A percentile compares a stretch with the other conserved stretches of the same genome.
phyloP scores from a whole-genome alignment of 2,113 vertebrate genomes.

The Columbina picui region DNA sequence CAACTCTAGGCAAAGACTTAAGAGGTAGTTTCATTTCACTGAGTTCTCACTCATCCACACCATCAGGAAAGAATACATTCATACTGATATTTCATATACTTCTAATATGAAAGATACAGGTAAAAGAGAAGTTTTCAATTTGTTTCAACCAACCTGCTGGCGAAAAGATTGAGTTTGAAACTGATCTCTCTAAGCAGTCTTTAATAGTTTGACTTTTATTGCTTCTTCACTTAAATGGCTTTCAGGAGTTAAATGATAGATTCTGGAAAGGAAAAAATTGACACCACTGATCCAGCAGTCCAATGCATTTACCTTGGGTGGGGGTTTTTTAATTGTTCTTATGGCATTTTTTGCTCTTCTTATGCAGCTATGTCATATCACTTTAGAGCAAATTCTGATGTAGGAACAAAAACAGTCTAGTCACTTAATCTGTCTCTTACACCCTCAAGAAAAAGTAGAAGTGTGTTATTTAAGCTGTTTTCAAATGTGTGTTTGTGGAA shows the following conservation, averaged over 20 bases:
- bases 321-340: neutral
- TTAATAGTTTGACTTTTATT: neutral
- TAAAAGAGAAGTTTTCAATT: neutral
- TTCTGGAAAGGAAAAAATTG: neutral
- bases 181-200: neutral
- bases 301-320: neutral
- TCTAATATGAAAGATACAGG: neutral
- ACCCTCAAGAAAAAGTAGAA: neutral
- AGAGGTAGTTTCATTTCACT: neutral
- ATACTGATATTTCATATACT: neutral
- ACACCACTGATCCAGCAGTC: neutral
- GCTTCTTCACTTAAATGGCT: neutral
- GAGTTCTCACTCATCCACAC: neutral
- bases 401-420: neutral
- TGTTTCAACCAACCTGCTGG: neutral
- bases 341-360: neutral
- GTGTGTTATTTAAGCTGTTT: neutral
- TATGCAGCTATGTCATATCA: neutral
- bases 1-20: neutral
- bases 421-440: neutral
- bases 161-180: neutral
- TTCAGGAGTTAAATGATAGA: neutral
- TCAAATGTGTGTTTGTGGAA: neutral
- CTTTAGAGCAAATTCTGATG: neutral
- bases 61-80: neutral